Evolutionary conservation across 1,140 invertebrate species (phyloP).

Genomic region (Zaprionus taronus): DNA sequence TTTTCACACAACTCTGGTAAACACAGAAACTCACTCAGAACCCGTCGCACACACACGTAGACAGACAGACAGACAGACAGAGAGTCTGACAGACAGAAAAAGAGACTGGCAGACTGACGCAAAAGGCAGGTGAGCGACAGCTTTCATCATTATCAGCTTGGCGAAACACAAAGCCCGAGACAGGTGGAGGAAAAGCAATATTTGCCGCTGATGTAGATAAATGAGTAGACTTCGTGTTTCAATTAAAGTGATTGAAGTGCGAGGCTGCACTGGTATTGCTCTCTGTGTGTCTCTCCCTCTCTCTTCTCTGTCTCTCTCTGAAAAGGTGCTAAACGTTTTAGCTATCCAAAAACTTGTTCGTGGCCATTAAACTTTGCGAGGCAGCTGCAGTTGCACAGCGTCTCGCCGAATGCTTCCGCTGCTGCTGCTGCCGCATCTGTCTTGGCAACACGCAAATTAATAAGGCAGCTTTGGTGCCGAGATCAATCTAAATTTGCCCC

Average conservation of each 20-base stretch:
- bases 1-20: conserved; percentile 60
- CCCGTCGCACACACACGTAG: conserved; percentile 6
- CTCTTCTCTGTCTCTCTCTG: not conserved
- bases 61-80: not conserved
- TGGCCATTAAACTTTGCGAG: conserved; percentile 63
- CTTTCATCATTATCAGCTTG: conserved; percentile 48
- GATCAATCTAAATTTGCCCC: conserved; percentile 77
- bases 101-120: not conserved
- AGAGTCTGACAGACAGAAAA: not conserved
- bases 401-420: not conserved
- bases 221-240: conserved; percentile 82
- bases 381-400: conserved; percentile 2
- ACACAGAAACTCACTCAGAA: conserved; percentile 18
- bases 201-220: conserved; percentile 82
- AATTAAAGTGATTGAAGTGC: conserved; percentile 81
- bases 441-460: conserved; percentile 65
- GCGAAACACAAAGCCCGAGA: not conserved
- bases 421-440: conserved; percentile 6
- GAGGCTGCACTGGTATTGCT: conserved; percentile 28
- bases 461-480: conserved; percentile 65
- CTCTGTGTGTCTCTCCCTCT: not conserved
- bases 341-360: conserved; percentile 64
- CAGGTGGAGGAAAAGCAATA: conserved; percentile 64
- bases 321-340: conserved; percentile 68
- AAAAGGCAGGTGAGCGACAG: conserved; percentile 25